Evolutionary conservation across 2,888 invertebrate genomes (phyloP), one percentile per base, ranked within the genome.

Genomic region (Theodoxus fluviatilis): DNA sequence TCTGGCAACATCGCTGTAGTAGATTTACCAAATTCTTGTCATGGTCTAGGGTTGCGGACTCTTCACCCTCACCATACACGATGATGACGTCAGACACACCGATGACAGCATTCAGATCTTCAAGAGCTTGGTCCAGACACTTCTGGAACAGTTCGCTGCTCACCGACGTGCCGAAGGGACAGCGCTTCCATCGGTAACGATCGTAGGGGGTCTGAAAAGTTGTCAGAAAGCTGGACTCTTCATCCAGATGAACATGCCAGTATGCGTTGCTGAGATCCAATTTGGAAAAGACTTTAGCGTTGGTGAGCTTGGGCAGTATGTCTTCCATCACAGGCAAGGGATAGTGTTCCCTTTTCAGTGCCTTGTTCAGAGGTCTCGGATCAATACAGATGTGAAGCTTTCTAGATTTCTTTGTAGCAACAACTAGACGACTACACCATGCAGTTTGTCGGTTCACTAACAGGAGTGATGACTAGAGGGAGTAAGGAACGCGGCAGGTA

Each of bases 71-170:
- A 6, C 75, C 76, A 70, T 59, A 70, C 12, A 76, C 69, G 15
- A 72, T 22, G 49, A 77, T 71, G 43, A 74, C 74, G 66, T 74
- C 76, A 2, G 70, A 69, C n/a, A 73, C 66, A 31, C 71, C 68
- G 0, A 68, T 37, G 3, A 72, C 74, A 31, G 71, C 70, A 37
- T 22, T 12, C 2, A 76, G 52, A 12, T 67, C 70, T 25, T 71
- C 68, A 9, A 77, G 40, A 9, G 43, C 55, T n/a, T 73, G 47
- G 9, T 63, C 25, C 7, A 76, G 67, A 2, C 55, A 15, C n/a
- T 69, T 71, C 33, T 72, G 73, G 47, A 75, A 76, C 0, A 76
- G 73, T 33, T 73, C 75, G 6, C 68, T 52, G 2, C 67, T 63
- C 3, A 65, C 69, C 18, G 70, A 71, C 7, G 70, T 55, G 1